Conservation (phyloP, 1,140 invertebrate species). For the Lepidurus packardi region DNA sequence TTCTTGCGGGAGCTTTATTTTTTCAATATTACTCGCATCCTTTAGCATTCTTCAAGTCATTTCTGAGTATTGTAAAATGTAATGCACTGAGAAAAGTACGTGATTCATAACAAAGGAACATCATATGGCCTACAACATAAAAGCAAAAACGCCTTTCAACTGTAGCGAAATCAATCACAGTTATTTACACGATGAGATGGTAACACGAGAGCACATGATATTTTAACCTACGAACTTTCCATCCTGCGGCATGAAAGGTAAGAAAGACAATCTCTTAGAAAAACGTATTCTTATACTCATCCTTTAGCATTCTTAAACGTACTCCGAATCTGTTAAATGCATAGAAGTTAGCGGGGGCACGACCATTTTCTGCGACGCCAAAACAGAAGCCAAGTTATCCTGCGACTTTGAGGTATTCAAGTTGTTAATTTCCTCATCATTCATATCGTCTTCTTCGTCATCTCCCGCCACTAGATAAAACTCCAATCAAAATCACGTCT, state of each 20-base stretch:
- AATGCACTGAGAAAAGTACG: conserved; percentile 1
- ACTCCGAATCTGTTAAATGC: conserved; percentile 34
- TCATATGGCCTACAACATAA: conserved; percentile 16
- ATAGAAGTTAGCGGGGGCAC: conserved; percentile 24
- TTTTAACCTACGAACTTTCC: conserved; percentile 13
- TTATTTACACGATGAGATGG: conserved; percentile 13
- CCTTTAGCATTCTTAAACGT: conserved; percentile 29
- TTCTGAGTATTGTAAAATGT: neutral
- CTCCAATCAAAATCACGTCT: neutral
- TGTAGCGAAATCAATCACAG: neutral
- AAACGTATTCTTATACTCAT: neutral
- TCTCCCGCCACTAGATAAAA: conserved; percentile 23
- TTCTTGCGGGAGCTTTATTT: too few species aligned
- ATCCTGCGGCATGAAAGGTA: neutral
- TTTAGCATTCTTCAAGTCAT: neutral
- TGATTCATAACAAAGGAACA: conserved; percentile 9
- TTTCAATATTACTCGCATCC: too few species aligned
- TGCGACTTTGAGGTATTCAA: conserved; percentile 22
- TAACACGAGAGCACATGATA: neutral
- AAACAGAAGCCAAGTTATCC: neutral
- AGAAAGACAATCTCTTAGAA: conserved; percentile 4
- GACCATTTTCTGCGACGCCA: conserved; percentile 27
- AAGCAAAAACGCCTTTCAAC: conserved; percentile 19
- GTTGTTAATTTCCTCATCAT: conserved; percentile 15
- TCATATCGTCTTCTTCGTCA: neutral